Percentiles rank a stretch among this genome's conserved stretches.
These are phyloP conservation scores for Ericerus pela DNA, from an alignment of 1,140 invertebrate genomes.

Conservation along the genomic window DNA sequence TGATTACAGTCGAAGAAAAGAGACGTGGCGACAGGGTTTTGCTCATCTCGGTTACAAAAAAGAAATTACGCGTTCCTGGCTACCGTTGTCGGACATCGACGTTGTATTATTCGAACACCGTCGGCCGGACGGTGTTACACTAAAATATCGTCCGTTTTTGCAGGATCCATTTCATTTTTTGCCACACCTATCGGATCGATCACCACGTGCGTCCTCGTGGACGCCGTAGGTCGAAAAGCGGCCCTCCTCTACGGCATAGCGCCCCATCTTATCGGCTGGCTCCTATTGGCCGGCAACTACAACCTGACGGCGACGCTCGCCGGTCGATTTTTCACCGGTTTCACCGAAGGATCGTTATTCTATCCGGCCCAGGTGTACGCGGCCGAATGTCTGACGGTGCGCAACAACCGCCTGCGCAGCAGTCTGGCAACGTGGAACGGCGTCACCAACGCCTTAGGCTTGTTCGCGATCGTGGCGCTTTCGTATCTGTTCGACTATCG, in stretches of 20 bases:
- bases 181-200: conserved; percentile 37
- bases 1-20: too few species aligned
- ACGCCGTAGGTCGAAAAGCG: conserved; percentile 40
- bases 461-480: conserved; percentile 42
- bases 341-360: conserved; percentile 38
- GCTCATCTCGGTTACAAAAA: too few species aligned
- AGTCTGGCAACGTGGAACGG: conserved; percentile 44
- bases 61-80: too few species aligned
- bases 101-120: too few species aligned
- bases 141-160: too few species aligned
- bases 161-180: conserved; percentile 37
- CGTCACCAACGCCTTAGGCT: conserved; percentile 40
- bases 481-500: conserved; percentile 43
- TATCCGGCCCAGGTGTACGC: conserved; percentile 45
- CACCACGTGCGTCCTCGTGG: conserved; percentile 36
- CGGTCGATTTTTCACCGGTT: conserved; percentile 45
- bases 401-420: conserved; percentile 37
- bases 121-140: too few species aligned
- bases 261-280: conserved; percentile 41
- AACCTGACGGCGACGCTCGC: conserved; percentile 35
- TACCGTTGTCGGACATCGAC: too few species aligned
- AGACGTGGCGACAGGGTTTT: too few species aligned
- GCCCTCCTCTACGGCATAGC: conserved; percentile 38
- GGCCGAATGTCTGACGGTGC: conserved; percentile 41
- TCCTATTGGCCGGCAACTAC: conserved; percentile 31